phyloP scores from a whole-genome alignment of 1,140 invertebrate genomes.

The Zaprionus camerounensis region DNA sequence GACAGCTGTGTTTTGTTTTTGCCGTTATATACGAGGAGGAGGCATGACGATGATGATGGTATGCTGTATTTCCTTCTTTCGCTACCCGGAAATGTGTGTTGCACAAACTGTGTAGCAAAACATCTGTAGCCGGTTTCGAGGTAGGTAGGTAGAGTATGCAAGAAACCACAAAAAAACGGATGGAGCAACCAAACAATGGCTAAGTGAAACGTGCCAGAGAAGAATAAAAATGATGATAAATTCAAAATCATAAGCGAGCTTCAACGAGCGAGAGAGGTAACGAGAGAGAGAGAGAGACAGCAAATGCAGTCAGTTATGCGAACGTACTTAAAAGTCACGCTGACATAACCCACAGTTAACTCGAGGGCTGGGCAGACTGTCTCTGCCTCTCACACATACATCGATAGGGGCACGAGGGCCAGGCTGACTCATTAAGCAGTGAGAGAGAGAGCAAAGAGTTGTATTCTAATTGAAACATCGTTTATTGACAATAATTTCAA shows the following conservation, averaged over 20 bases:
- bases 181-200: conserved; percentile 42
- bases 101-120: conserved; percentile 13
- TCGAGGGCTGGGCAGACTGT: background rate
- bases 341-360: conserved; percentile 43
- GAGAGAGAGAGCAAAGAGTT: conserved; percentile 19
- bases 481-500: conserved; percentile 59
- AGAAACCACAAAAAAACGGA: conserved; percentile 12
- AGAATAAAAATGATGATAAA: conserved; percentile 43
- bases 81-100: conserved; percentile 12
- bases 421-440: conserved; percentile 42
- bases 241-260: conserved; percentile 49
- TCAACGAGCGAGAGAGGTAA: conserved; percentile 14
- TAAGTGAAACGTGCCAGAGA: conserved; percentile 55
- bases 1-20: conserved; percentile 22
- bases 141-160: conserved; percentile 20
- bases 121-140: background rate
- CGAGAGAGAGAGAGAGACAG: background rate
- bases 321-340: conserved; percentile 16
- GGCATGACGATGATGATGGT: background rate
- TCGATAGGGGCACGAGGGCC: background rate
- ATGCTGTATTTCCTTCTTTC: background rate
- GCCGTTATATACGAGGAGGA: background rate
- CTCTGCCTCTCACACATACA: background rate
- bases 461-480: conserved; percentile 54
- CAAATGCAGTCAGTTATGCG: conserved; percentile 1